A percentile compares a stretch with the other conserved stretches of the same genome.
Conservation (phyloP, 2,113 vertebrate genomes). For the Pterophyllum scalare region DNA sequence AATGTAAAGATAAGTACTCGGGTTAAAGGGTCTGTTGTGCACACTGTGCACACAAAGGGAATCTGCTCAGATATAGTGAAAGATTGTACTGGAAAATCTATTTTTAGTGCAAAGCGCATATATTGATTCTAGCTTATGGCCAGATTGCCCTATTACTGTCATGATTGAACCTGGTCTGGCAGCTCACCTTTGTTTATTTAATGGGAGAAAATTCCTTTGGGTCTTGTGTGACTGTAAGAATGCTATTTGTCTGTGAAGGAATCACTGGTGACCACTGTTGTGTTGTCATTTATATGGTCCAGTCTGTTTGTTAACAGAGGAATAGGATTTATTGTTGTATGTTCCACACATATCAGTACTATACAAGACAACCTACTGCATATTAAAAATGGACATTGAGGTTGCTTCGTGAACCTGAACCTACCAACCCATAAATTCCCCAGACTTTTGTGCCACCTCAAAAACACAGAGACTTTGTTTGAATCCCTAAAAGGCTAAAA, state of each 20-base stretch:
- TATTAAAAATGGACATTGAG: slow-evolving; percentile 29
- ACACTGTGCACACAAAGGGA: neutral
- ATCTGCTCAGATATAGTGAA: neutral
- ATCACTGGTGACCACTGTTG: neutral
- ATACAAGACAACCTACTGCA: slow-evolving; percentile 5
- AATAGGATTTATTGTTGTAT: neutral
- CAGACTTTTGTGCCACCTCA: slow-evolving; percentile 39
- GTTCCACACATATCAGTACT: neutral
- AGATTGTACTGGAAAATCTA: slow-evolving; percentile 39
- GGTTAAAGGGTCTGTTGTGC: slow-evolving; percentile 14
- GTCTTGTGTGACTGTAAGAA: slow-evolving; percentile 9
- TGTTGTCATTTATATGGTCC: slow-evolving; percentile 5
- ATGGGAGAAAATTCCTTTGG: slow-evolving; percentile 11
- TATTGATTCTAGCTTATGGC: slow-evolving; percentile 72
- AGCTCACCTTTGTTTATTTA: slow-evolving; percentile 9
- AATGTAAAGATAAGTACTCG: slow-evolving; percentile 32
- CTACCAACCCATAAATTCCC: slow-evolving; percentile 1
- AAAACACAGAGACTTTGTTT: slow-evolving; percentile 37
- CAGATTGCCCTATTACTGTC: slow-evolving; percentile 58
- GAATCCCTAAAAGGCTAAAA: slow-evolving; percentile 62
- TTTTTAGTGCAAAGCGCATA: slow-evolving; percentile 45
- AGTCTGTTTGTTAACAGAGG: neutral
- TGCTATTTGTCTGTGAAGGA: slow-evolving; percentile 25
- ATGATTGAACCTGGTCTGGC: slow-evolving; percentile 43
- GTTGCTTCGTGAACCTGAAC: slow-evolving; percentile 24